These are phyloP conservation scores for Phalacrocorax aristotelis DNA, from an alignment of 2,113 vertebrate genomes.

Conservation along the genomic window DNA sequence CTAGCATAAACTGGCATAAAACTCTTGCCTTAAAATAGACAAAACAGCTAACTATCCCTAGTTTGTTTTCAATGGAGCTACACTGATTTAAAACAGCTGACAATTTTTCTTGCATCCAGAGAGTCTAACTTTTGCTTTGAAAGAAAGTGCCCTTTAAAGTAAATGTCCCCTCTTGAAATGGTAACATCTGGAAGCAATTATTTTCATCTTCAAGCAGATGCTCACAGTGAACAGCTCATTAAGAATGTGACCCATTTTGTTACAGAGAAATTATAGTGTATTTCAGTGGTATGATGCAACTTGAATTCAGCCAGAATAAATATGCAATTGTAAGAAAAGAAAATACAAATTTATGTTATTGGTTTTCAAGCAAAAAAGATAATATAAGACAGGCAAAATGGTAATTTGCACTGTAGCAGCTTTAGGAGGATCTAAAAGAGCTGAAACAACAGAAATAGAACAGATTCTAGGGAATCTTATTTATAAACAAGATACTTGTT, in stretches of 20 bases:
- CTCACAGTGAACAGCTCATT: slow-evolving; percentile 54
- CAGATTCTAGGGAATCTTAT: neutral
- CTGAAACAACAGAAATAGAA: neutral
- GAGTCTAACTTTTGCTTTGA: slow-evolving; percentile 53
- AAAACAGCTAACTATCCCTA: neutral
- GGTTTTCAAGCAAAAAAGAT: slow-evolving; percentile 54
- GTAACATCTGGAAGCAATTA: slow-evolving; percentile 79
- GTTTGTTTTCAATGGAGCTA: slow-evolving; percentile 42
- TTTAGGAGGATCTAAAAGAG: neutral
- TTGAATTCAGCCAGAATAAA: slow-evolving; percentile 68
- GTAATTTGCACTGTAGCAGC: slow-evolving; percentile 19
- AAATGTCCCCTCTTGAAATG: slow-evolving; percentile 39
- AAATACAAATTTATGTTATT: slow-evolving; percentile 62
- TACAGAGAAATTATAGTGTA: slow-evolving; percentile 70
- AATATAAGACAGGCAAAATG: neutral
- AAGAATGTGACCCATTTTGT: slow-evolving; percentile 73
- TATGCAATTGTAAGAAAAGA: slow-evolving; percentile 58
- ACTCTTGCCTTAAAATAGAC: slow-evolving; percentile 18
- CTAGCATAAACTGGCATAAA: neutral
- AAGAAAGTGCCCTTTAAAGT: slow-evolving; percentile 66
- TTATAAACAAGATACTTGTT: neutral
- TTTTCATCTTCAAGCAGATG: slow-evolving; percentile 68
- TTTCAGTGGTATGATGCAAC: slow-evolving; percentile 61
- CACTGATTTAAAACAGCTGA: slow-evolving; percentile 60
- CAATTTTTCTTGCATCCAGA: slow-evolving; percentile 10